These are phyloP conservation scores for Amniataba percoides DNA, from an alignment of 2,797 vertebrate species.

Conservation along the genomic window DNA sequence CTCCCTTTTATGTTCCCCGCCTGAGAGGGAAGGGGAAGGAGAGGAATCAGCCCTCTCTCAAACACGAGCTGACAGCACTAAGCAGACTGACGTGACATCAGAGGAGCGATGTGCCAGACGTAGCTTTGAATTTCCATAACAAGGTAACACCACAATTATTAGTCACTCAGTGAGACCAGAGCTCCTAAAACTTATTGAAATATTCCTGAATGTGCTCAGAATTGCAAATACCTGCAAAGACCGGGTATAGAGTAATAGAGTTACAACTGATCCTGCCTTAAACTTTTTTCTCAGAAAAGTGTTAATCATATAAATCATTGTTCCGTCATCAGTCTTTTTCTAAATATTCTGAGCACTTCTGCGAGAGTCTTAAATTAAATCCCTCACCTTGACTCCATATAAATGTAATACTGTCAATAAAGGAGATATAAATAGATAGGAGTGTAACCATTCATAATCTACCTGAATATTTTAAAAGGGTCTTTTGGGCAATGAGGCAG, in stretches of 20 bases:
- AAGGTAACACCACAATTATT: slow-evolving; percentile 79
- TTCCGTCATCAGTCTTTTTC: slow-evolving; percentile 75
- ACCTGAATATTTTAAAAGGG: slow-evolving; percentile 87
- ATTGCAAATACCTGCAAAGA: slow-evolving; percentile 14
- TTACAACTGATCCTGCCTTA: slow-evolving; percentile 36
- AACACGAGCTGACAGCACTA: slow-evolving; percentile 78
- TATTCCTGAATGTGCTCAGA: slow-evolving; percentile 40
- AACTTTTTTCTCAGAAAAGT: slow-evolving; percentile 57
- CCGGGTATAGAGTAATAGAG: too few relatives aligned
- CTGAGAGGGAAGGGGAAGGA: slow-evolving; percentile 75
- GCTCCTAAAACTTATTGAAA: slow-evolving; percentile 58
- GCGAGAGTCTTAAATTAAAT: slow-evolving; percentile 81
- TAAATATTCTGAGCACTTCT: slow-evolving; percentile 74
- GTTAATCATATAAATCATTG: slow-evolving; percentile 73
- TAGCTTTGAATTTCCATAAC: slow-evolving; percentile 77
- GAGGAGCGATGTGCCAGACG: slow-evolving; percentile 75
- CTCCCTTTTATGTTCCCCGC: slow-evolving; percentile 82
- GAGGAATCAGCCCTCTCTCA: slow-evolving; percentile 80
- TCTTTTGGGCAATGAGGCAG: slow-evolving; percentile 82
- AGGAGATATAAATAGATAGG: slow-evolving; percentile 84
- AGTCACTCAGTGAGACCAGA: slow-evolving; percentile 70
- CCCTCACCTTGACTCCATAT: slow-evolving; percentile 84
- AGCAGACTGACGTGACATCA: slow-evolving; percentile 81
- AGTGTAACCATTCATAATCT: slow-evolving; percentile 85
- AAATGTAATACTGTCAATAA: slow-evolving; percentile 87